Evolutionary conservation across 2,113 vertebrate species (phyloP).

Genomic region (Dryoscopus gambensis): DNA sequence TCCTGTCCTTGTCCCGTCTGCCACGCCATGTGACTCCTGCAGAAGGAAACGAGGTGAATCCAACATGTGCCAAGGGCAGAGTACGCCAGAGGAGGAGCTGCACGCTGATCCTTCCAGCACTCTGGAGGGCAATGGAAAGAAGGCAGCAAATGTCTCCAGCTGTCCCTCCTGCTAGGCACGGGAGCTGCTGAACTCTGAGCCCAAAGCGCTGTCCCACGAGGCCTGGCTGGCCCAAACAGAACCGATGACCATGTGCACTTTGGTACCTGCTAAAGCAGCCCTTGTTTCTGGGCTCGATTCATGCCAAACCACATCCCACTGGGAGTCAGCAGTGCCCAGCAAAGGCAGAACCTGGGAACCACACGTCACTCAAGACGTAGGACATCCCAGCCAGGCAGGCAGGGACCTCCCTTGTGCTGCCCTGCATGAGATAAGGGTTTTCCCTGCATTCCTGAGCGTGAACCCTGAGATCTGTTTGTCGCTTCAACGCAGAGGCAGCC

Average conservation of each 20-base stretch:
- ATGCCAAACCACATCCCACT: not conserved
- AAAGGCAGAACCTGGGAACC: not conserved
- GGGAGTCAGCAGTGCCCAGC: not conserved
- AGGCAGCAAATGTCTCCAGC: not conserved
- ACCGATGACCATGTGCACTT: not conserved
- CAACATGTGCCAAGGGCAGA: not conserved
- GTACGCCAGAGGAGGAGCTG: not conserved
- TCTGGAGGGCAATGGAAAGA: not conserved
- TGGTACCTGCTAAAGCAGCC: not conserved
- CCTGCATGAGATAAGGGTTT: not conserved
- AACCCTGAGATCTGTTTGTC: not conserved
- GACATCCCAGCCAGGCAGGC: not conserved
- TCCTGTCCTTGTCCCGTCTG: not conserved
- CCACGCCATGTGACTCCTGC: not conserved
- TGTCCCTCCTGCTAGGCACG: not conserved
- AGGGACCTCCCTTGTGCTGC: not conserved
- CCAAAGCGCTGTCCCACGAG: not conserved
- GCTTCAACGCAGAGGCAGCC: not conserved
- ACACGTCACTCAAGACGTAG: not conserved
- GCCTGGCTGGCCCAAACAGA: not conserved
- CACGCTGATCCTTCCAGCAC: not conserved
- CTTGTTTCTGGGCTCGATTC: not conserved
- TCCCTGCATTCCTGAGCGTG: not conserved
- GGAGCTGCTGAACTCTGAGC: not conserved
- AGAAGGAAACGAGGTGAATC: not conserved